Percentiles rank a stretch among this genome's conserved stretches.
These are phyloP conservation scores for Sinhomidia bicolor DNA, from an alignment of 2,888 invertebrate species.

Conservation along the genomic window DNA sequence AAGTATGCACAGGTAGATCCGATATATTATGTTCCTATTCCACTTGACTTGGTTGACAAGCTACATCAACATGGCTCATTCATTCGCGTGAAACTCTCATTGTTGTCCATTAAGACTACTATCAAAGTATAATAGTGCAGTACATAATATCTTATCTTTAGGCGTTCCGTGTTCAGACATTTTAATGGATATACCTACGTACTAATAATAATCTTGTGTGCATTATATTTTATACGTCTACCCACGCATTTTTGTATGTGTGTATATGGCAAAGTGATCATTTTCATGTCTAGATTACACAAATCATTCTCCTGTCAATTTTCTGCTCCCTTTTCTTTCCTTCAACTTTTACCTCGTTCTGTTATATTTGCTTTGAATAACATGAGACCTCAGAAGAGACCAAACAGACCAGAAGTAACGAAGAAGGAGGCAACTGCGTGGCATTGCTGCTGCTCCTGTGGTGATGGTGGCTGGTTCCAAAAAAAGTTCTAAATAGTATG, in stretches of 20 bases:
- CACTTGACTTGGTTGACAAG: neutral
- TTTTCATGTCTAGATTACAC: slow-evolving; percentile 74
- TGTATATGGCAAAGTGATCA: slow-evolving; percentile 49
- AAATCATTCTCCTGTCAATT: slow-evolving; percentile 76
- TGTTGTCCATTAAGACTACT: neutral
- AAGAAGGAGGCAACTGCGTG: neutral
- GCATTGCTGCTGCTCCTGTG: neutral
- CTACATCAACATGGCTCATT: slow-evolving; percentile 10
- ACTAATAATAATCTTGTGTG: neutral
- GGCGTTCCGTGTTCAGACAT: neutral
- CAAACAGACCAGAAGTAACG: neutral
- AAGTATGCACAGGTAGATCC: neutral
- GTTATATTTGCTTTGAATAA: slow-evolving; percentile 16
- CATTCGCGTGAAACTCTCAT: too few species aligned
- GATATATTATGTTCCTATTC: neutral
- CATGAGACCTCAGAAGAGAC: neutral
- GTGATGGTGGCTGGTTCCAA: neutral
- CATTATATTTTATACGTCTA: neutral
- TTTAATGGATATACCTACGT: neutral
- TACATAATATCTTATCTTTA: neutral
- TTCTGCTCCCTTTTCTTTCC: slow-evolving; percentile 30
- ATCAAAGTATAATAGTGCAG: neutral
- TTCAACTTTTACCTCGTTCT: neutral
- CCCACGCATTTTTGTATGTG: neutral
- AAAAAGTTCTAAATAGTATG: neutral